phyloP scores from a whole-genome alignment of 1,140 invertebrate genomes.

The Tetraneura akinire region DNA sequence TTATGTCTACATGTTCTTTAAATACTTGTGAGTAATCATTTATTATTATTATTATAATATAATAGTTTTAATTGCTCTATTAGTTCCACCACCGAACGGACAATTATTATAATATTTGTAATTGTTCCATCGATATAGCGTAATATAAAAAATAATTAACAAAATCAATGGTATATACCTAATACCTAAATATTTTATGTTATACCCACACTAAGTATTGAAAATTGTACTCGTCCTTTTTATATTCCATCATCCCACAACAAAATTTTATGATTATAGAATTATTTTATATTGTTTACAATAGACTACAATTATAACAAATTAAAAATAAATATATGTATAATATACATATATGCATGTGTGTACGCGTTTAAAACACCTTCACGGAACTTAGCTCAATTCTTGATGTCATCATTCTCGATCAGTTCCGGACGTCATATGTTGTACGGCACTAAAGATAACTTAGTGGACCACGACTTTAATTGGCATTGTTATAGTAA shows the following conservation, averaged over 20 bases:
- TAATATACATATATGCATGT: background rate
- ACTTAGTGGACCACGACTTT: conserved; percentile 45
- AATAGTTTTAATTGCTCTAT: conserved; percentile 10
- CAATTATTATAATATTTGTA: background rate
- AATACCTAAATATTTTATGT: too few species aligned
- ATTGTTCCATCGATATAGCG: background rate
- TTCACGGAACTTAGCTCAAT: background rate
- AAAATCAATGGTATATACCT: too few species aligned
- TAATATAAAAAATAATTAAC: too few species aligned
- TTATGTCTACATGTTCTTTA: background rate
- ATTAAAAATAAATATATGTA: background rate
- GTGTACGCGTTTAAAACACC: background rate
- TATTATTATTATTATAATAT: background rate
- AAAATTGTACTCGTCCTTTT: background rate
- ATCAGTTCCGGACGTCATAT: conserved; percentile 52
- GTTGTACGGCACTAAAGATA: conserved; percentile 45
- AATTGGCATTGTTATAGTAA: conserved; percentile 43
- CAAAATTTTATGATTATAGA: background rate
- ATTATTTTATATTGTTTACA: background rate
- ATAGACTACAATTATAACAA: background rate
- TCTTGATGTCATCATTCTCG: conserved; percentile 53
- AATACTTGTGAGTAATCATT: background rate
- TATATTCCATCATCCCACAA: background rate
- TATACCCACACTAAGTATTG: too few species aligned
- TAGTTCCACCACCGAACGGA: background rate